Percentiles rank a stretch among this genome's conserved stretches.
These are phyloP conservation scores for Mustela erminea DNA, from an alignment of 2,797 vertebrate species.

Conservation along the genomic window DNA sequence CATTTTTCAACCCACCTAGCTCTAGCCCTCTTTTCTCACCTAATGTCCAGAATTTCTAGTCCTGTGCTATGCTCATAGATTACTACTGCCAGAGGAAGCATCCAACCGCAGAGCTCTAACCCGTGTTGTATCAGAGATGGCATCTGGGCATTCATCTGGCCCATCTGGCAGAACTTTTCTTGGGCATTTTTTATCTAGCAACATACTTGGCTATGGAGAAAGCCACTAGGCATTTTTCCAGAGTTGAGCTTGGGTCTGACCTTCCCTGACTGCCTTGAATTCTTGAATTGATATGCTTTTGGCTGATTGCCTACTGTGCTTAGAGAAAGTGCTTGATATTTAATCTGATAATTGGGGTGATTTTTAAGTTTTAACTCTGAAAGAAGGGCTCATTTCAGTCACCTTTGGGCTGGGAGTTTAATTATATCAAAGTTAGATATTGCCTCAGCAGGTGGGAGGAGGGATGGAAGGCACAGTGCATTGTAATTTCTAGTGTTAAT, in stretches of 20 bases:
- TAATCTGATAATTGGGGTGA: conserved; percentile 2
- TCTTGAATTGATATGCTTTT: conserved; percentile 55
- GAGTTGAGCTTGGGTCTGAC: background rate
- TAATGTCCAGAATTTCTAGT: conserved; percentile 46
- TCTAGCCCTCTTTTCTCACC: background rate
- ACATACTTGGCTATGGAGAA: fast-evolving
- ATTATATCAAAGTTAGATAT: background rate
- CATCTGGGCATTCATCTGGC: conserved; percentile 66
- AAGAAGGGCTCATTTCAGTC: background rate
- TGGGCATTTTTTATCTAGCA: conserved; percentile 36
- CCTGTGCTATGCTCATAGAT: background rate
- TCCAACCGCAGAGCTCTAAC: conserved; percentile 24
- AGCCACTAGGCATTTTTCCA: background rate
- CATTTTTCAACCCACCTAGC: background rate
- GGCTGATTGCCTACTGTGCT: background rate
- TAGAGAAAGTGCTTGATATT: background rate
- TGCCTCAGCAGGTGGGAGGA: background rate
- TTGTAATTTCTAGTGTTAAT: background rate
- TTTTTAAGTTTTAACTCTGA: conserved; percentile 57
- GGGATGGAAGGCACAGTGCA: background rate
- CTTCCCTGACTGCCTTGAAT: background rate
- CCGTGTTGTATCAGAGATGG: background rate
- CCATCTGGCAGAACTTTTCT: conserved; percentile 57
- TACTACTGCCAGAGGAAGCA: conserved; percentile 18
- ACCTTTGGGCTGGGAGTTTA: background rate